These are phyloP conservation scores for Sebastes dallii DNA, from an alignment of 2,797 vertebrate species.

Conservation along the genomic window DNA sequence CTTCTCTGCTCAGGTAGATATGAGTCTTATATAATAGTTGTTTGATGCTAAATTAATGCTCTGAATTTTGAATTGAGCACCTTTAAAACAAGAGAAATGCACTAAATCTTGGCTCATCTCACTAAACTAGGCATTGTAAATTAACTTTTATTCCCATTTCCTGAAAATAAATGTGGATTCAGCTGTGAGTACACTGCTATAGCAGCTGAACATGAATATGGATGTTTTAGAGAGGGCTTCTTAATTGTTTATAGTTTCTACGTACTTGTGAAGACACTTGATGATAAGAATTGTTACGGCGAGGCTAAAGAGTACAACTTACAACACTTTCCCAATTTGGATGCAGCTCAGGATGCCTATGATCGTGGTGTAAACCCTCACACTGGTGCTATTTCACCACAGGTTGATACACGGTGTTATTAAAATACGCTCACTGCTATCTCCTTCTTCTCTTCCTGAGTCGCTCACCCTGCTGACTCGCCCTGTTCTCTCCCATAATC, in stretches of 20 bases:
- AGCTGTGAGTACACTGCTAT: not conserved
- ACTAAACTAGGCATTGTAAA: not conserved
- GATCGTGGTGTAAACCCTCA: not conserved
- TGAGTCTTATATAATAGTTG: too few relatives aligned
- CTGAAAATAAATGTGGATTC: not conserved
- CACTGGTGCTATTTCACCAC: not conserved
- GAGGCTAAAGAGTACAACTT: not conserved
- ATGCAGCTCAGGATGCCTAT: not conserved
- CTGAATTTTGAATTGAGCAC: too few relatives aligned
- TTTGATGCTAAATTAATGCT: too few relatives aligned
- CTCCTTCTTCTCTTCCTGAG: not conserved
- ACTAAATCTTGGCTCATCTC: not conserved
- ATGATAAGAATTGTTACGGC: not conserved
- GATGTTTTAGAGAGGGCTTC: constrained; percentile 5
- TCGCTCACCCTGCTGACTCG: not conserved
- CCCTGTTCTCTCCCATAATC: not conserved
- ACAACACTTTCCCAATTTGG: not conserved
- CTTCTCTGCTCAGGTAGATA: too few relatives aligned
- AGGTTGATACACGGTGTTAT: not conserved
- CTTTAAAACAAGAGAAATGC: not conserved
- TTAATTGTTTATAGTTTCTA: not conserved
- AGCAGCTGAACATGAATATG: constrained; percentile 55
- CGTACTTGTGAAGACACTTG: not conserved
- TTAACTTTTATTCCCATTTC: not conserved
- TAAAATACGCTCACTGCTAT: not conserved